Evolutionary conservation across 2,113 vertebrate genomes (phyloP).

Genomic region (Leucopternis melanops): DNA sequence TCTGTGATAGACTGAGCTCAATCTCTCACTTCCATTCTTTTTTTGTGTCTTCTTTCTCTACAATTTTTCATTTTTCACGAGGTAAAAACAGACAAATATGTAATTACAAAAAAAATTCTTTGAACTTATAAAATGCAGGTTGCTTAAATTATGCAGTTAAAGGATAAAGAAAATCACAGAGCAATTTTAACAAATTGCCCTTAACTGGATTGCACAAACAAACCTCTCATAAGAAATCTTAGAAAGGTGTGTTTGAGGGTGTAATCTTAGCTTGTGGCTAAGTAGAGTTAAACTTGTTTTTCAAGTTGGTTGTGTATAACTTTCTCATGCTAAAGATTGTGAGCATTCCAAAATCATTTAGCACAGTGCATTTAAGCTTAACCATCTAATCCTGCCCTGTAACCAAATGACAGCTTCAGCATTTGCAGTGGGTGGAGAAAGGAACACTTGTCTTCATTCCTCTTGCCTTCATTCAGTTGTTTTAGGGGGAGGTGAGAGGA

Average conservation of each 20-base stretch:
- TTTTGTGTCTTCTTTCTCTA: not conserved
- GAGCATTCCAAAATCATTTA: conserved; percentile 60
- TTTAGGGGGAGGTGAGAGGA: not conserved
- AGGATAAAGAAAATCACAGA: conserved; percentile 66
- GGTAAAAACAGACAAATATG: conserved; percentile 31
- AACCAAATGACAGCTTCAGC: not conserved
- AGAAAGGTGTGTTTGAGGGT: conserved; percentile 74
- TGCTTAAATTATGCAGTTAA: conserved; percentile 60
- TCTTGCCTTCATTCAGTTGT: not conserved
- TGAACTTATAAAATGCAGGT: conserved; percentile 55
- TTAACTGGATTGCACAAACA: conserved; percentile 64
- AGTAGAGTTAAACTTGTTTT: conserved; percentile 75
- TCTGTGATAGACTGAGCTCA: not conserved
- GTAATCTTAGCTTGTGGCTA: conserved; percentile 71
- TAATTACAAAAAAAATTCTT: conserved; percentile 39
- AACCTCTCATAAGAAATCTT: conserved; percentile 58
- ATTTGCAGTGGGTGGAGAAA: not conserved
- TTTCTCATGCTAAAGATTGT: conserved; percentile 73
- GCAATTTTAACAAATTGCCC: conserved; percentile 69
- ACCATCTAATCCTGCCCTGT: not conserved
- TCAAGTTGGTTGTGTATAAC: conserved; percentile 76
- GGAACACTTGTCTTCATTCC: not conserved
- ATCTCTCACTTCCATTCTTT: not conserved
- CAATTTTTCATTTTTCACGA: conserved; percentile 29
- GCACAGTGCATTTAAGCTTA: not conserved